A percentile compares a stretch with the other conserved stretches of the same genome.
phyloP scores from a whole-genome alignment of 1,140 invertebrate species.

The Sogatella furcifera region DNA sequence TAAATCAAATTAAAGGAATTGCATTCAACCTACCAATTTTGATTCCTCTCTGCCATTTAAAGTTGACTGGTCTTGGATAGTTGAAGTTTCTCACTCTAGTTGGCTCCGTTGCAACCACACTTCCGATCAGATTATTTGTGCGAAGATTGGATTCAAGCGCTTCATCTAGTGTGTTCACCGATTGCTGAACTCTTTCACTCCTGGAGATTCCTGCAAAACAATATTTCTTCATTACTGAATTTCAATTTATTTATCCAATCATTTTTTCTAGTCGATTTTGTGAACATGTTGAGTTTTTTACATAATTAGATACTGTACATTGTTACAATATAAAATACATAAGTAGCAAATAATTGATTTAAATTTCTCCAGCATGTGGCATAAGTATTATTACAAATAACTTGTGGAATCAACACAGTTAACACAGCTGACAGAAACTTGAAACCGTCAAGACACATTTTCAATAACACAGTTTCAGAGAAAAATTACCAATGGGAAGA shows the following conservation, averaged over 20 bases:
- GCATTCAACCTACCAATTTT: slow-evolving; percentile 59
- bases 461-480: too few species aligned
- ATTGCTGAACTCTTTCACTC: slow-evolving; percentile 35
- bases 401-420: too few species aligned
- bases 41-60: slow-evolving; percentile 84
- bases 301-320: too few species aligned
- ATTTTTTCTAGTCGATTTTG: too few species aligned
- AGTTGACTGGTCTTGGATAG: slow-evolving; percentile 56
- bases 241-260: too few species aligned
- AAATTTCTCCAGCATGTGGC: too few species aligned
- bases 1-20: not conserved
- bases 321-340: too few species aligned
- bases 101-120: slow-evolving; percentile 38
- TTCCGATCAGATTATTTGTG: slow-evolving; percentile 57
- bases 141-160: slow-evolving; percentile 48
- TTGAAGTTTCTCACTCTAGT: slow-evolving; percentile 47
- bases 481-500: not conserved
- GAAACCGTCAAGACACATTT: too few species aligned
- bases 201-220: slow-evolving; percentile 4
- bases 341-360: too few species aligned
- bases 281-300: too few species aligned
- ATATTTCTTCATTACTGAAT: not conserved
- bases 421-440: too few species aligned
- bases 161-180: slow-evolving; percentile 51
- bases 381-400: too few species aligned